phyloP scores from a whole-genome alignment of 2,113 vertebrate species.

The Hippocampus zosterae region DNA sequence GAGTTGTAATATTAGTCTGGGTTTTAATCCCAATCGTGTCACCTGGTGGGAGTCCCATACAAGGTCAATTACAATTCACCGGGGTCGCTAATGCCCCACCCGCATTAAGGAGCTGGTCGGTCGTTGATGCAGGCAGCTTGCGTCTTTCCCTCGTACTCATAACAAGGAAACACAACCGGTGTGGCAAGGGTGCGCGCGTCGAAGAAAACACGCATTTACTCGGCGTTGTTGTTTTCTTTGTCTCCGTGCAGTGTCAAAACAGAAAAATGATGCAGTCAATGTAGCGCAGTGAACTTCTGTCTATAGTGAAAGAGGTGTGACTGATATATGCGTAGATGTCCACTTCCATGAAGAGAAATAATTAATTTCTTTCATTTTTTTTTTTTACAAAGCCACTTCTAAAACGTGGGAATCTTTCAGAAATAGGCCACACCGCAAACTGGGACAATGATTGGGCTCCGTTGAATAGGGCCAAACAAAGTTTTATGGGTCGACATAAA shows the following conservation, averaged over 20 bases:
- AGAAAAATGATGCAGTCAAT: slow-evolving; percentile 25
- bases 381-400: slow-evolving; percentile 26
- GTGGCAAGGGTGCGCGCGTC: not conserved
- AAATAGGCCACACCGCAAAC: slow-evolving; percentile 58
- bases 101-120: slow-evolving; percentile 86
- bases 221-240: not conserved
- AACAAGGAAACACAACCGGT: slow-evolving; percentile 32
- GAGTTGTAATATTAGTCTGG: slow-evolving; percentile 79
- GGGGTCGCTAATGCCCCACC: slow-evolving; percentile 87
- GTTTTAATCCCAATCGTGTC: slow-evolving; percentile 82
- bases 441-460: slow-evolving; percentile 56
- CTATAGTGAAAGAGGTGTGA: slow-evolving; percentile 30
- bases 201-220: not conserved
- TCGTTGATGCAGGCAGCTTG: slow-evolving; percentile 53
- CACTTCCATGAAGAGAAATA: slow-evolving; percentile 40
- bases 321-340: slow-evolving; percentile 42
- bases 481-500: slow-evolving; percentile 73
- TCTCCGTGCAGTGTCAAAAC: slow-evolving; percentile 7
- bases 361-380: slow-evolving; percentile 16
- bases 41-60: slow-evolving; percentile 97
- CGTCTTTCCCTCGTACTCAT: slow-evolving; percentile 15
- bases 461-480: slow-evolving; percentile 56
- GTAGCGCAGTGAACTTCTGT: not conserved
- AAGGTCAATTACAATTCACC: slow-evolving; percentile 88
- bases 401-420: slow-evolving; percentile 62